These are phyloP conservation scores for Gopherus flavomarginatus DNA, from an alignment of 2,113 vertebrate species.

Conservation along the genomic window DNA sequence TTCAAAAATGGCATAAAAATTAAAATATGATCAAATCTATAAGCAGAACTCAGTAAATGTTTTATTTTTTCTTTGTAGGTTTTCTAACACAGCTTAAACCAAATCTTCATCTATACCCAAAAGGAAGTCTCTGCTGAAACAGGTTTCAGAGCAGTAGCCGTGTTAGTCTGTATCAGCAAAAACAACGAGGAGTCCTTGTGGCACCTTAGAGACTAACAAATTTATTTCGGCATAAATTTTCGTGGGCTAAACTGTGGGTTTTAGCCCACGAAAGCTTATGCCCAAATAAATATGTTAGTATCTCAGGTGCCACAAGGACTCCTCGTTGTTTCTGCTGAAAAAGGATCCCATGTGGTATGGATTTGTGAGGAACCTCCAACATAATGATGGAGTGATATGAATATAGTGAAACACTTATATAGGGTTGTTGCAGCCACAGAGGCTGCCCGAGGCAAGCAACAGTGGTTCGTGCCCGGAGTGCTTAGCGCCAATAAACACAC, in stretches of 20 bases:
- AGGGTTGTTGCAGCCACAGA: neutral
- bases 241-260: too few relatives aligned
- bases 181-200: too few relatives aligned
- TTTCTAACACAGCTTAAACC: neutral
- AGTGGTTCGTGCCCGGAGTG: too few relatives aligned
- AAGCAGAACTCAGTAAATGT: neutral
- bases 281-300: too few relatives aligned
- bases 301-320: too few relatives aligned
- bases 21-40: neutral
- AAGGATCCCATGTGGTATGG: neutral
- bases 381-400: neutral
- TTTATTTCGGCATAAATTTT: too few relatives aligned
- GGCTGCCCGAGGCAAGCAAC: too few relatives aligned
- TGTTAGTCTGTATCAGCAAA: too few relatives aligned
- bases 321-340: neutral
- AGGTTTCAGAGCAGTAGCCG: neutral
- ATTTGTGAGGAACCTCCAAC: neutral
- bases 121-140: neutral
- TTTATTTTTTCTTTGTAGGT: too few relatives aligned
- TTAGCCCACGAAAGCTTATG: too few relatives aligned
- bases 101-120: neutral
- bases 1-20: constrained; percentile 67
- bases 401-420: neutral
- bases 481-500: too few relatives aligned
- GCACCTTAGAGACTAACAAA: too few relatives aligned